phyloP scores from a whole-genome alignment of 2,888 invertebrate species.

The Rhingia campestris region DNA sequence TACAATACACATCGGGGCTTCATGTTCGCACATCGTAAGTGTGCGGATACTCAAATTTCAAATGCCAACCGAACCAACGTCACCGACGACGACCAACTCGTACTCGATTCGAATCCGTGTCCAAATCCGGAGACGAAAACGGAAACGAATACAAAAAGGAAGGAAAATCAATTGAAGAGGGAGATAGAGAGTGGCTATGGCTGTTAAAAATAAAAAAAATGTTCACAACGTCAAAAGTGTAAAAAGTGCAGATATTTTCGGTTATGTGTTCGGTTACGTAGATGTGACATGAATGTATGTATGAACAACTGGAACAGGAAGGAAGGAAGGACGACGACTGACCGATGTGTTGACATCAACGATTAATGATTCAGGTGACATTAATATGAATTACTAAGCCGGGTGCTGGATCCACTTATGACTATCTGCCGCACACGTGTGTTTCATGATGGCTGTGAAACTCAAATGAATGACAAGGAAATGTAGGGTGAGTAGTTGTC shows the following conservation, averaged over 20 bases:
- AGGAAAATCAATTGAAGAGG: constrained; percentile 27
- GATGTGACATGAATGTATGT: background rate
- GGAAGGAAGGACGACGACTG: background rate
- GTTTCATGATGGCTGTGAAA: constrained; percentile 1
- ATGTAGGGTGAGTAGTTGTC: background rate
- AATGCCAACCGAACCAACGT: background rate
- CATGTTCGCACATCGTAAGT: constrained; percentile 11
- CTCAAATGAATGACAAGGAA: background rate
- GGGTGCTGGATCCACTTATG: constrained; percentile 2
- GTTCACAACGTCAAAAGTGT: constrained; percentile 17
- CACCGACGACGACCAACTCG: background rate
- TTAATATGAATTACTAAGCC: constrained; percentile 44
- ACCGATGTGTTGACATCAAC: constrained; percentile 42
- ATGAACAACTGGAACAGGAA: constrained; percentile 2
- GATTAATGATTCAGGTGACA: constrained; percentile 40
- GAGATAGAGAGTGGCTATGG: constrained; percentile 5
- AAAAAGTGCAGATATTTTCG: background rate
- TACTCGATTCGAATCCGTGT: too few relatives aligned
- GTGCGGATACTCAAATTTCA: constrained; percentile 39
- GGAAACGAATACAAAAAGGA: constrained; percentile 18
- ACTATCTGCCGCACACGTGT: background rate
- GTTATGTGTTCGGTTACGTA: background rate
- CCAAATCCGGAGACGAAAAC: background rate
- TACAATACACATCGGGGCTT: constrained; percentile 27
- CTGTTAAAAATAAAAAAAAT: constrained; percentile 16